Base-by-base conservation (phyloP, 2,797 vertebrate genomes). In the Catostomus latipinnis region DNA sequence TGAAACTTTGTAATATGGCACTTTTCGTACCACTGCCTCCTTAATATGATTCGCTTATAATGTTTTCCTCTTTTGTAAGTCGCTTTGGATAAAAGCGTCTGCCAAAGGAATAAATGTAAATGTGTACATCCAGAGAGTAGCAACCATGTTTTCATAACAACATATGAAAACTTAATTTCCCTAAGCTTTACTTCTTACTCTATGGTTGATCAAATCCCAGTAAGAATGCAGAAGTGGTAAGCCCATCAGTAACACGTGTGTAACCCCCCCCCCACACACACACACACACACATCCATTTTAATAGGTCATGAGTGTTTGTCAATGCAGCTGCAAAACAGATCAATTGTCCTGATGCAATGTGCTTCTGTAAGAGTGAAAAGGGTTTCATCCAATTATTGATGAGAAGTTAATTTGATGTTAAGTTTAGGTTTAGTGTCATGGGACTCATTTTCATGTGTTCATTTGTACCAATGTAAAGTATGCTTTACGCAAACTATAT, bases 131-230 rank as follows among this genome's bases (percentile, higher is more conserved):
- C 34, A 34, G 34, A 34, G 13, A 61, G 11, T 52, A 52, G 12
- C 6, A 8, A 13, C 9, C 10, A 49, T n/a, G 56, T 14, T 80
- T 82, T 77, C 74, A 82, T n/a, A 68, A 57, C 12, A 58, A 66
- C 76, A 83, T 63, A 66, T 74, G 74, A 8, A 45, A 53, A 71
- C 83, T 86, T 84, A 48, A 76, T 48, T 78, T 84, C 79, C 70
- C 73, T 74, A 62, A 76, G 43, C 34, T 18, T 78, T 53, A 66
- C 45, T 54, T 8, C 50, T 48, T 49, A 56, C 83, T 73, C 61
- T 80, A 68, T 6, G 1, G 82, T 85, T 81, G 76, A 76, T 87
- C 71, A 89, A 91, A 88, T 89, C 84, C 86, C 67, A 83, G 45
- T 18, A 66, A 45, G 81, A 79, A 83, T 76, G 71, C 63, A 78